Percentiles rank a stretch among this genome's conserved stretches.
Evolutionary conservation across 2,113 vertebrate species (phyloP).

Genomic region (Forbesichthys agassizii): DNA sequence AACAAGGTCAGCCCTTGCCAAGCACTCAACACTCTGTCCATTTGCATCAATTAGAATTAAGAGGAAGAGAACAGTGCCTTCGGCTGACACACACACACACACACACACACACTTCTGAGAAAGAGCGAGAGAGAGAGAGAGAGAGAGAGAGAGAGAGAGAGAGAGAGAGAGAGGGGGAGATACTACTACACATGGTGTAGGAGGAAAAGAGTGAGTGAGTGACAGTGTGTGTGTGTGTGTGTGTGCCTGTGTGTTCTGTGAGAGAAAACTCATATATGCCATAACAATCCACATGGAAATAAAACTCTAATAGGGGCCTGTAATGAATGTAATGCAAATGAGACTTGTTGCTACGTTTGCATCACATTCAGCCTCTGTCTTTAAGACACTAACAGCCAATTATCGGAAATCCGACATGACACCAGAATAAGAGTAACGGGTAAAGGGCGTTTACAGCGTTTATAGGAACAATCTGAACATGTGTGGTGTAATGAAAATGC

Average conservation of each 20-base stretch:
- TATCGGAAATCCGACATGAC: slow-evolving; percentile 41
- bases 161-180: slow-evolving; percentile 16
- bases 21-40: slow-evolving; percentile 85
- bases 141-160: slow-evolving; percentile 38
- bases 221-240: slow-evolving; percentile 44
- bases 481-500: background rate
- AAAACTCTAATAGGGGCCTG: slow-evolving; percentile 73
- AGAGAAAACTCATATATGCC: slow-evolving; percentile 47
- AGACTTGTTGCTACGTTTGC: slow-evolving; percentile 51
- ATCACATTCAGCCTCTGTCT: slow-evolving; percentile 42
- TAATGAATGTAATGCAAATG: slow-evolving; percentile 82
- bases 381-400: slow-evolving; percentile 51
- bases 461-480: slow-evolving; percentile 10
- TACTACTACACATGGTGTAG: background rate
- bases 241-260: slow-evolving; percentile 28
- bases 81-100: slow-evolving; percentile 24
- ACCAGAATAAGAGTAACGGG: slow-evolving; percentile 18
- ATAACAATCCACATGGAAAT: slow-evolving; percentile 75
- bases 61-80: slow-evolving; percentile 42
- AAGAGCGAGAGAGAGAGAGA: background rate
- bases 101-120: background rate
- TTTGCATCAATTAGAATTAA: slow-evolving; percentile 91
- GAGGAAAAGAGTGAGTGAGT: slow-evolving; percentile 25
- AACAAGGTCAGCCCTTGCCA: slow-evolving; percentile 87
- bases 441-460: slow-evolving; percentile 7